phyloP scores from a whole-genome alignment of 2,888 invertebrate genomes.

The Malthinus seriepunctatus region DNA sequence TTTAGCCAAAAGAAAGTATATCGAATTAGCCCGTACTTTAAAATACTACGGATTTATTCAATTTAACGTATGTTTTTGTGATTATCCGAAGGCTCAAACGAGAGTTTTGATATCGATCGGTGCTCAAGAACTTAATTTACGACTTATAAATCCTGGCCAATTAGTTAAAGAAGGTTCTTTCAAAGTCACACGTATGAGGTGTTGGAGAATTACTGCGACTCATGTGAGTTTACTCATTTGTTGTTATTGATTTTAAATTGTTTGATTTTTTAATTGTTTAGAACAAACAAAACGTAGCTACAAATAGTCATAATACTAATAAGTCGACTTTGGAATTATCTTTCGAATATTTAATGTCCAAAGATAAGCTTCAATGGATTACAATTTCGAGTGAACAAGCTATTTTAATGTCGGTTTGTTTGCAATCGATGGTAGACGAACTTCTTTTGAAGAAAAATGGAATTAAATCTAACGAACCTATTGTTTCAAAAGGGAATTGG shows the following conservation, averaged over 20 bases:
- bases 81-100: conserved; percentile 73
- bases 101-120: conserved; percentile 80
- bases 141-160: conserved; percentile 60
- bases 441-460: conserved; percentile 75
- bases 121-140: conserved; percentile 81
- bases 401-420: conserved; percentile 92
- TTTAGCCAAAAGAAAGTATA: conserved; percentile 86
- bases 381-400: conserved; percentile 89
- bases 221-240: conserved; percentile 58
- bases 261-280: conserved; percentile 29
- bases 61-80: conserved; percentile 73
- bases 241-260: too few relatives aligned
- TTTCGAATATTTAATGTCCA: conserved; percentile 92
- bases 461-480: conserved; percentile 50
- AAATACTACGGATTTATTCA: conserved; percentile 90
- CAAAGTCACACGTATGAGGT: conserved; percentile 94
- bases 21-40: conserved; percentile 80
- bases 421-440: conserved; percentile 96
- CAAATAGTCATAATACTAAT: conserved; percentile 39
- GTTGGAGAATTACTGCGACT: conserved; percentile 93
- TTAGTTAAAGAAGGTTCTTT: conserved; percentile 82
- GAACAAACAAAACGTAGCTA: conserved; percentile 43
- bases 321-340: conserved; percentile 76
- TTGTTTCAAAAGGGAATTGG: conserved; percentile 59
- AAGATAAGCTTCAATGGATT: conserved; percentile 92